Conservation (phyloP, 2,797 vertebrate species). For the Cuculus canorus region DNA sequence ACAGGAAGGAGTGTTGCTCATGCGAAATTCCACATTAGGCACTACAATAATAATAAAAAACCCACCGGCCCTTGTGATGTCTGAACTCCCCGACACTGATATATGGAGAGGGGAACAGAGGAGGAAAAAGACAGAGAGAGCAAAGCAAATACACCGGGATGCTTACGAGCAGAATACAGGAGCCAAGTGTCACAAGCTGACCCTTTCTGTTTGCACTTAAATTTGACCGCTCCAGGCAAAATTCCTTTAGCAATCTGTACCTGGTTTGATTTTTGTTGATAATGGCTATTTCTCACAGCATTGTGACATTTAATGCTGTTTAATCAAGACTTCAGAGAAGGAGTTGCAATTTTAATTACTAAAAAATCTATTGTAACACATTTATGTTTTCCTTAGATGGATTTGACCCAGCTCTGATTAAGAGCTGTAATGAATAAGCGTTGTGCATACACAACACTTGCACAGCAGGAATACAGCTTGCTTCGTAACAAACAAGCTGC, state of each 20-base stretch:
- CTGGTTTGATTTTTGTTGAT: neutral
- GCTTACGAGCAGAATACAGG: conserved; percentile 48
- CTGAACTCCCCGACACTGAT: conserved; percentile 68
- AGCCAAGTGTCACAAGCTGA: conserved; percentile 61
- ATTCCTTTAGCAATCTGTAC: neutral
- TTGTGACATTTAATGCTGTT: neutral
- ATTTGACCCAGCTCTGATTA: conserved; percentile 10
- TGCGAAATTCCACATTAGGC: conserved; percentile 70
- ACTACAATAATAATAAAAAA: conserved; percentile 68
- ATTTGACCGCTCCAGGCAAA: conserved; percentile 1
- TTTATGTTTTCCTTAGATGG: conserved; percentile 7
- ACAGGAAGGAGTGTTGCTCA: conserved; percentile 74
- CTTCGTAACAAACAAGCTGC: neutral
- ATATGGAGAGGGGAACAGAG: conserved; percentile 53
- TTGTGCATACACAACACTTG: neutral
- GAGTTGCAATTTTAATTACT: conserved; percentile 14
- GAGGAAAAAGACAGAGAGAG: conserved; percentile 60
- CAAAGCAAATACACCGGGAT: conserved; percentile 55
- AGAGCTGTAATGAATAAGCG: neutral
- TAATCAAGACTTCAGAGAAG: conserved; percentile 37
- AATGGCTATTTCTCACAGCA: neutral
- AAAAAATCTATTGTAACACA: neutral
- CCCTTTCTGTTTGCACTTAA: conserved; percentile 47
- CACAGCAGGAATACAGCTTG: neutral
- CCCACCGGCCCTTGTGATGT: conserved; percentile 59